Percentiles rank a stretch among this genome's conserved stretches.
These are phyloP conservation scores for Piprites chloris DNA, from an alignment of 2,113 vertebrate genomes.

Conservation along the genomic window DNA sequence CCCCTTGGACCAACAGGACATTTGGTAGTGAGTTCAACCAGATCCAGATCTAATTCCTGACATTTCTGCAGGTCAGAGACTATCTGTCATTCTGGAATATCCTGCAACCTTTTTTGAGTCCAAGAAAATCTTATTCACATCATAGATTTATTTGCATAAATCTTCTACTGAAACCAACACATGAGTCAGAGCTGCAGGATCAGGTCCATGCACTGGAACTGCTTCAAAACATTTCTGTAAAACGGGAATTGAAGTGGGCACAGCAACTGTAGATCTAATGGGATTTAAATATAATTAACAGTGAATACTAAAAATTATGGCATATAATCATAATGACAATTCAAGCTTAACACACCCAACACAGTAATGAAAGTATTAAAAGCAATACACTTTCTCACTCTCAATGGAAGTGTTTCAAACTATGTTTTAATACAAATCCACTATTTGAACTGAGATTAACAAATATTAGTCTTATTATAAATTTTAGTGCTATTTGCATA, in stretches of 20 bases:
- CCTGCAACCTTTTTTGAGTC: not conserved
- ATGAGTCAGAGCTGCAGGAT: not conserved
- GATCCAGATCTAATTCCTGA: not conserved
- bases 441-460: slow-evolving; percentile 57
- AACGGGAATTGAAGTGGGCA: not conserved
- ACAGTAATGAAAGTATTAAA: slow-evolving; percentile 30
- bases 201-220: not conserved
- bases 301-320: not conserved
- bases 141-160: not conserved
- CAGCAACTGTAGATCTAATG: not conserved
- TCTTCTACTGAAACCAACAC: not conserved
- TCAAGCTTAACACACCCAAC: not conserved
- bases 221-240: not conserved
- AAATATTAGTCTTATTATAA: slow-evolving; percentile 53
- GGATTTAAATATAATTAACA: slow-evolving; percentile 54
- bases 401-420: not conserved
- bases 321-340: slow-evolving; percentile 41
- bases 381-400: not conserved
- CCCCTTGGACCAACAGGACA: not conserved
- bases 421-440: slow-evolving; percentile 29
- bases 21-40: not conserved
- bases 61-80: not conserved
- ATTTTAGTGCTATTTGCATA: slow-evolving; percentile 24
- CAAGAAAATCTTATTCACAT: not conserved
- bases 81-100: not conserved